Percentiles rank a stretch among this genome's conserved stretches.
phyloP scores from a whole-genome alignment of 2,888 invertebrate genomes.

The Cephonodes hylas region DNA sequence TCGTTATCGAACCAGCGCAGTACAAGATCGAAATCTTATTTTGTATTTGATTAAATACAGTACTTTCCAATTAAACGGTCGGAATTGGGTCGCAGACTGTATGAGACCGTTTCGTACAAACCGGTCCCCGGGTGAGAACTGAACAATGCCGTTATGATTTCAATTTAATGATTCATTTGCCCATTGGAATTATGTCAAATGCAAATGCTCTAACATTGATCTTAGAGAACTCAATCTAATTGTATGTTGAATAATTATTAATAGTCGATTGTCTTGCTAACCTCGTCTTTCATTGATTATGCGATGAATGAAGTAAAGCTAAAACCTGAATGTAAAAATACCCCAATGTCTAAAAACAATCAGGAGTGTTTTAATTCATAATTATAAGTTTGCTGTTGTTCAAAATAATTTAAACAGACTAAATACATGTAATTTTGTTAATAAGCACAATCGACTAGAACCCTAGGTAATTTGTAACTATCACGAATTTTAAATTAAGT shows the following conservation, averaged over 20 bases:
- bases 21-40: constrained; percentile 17
- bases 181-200: constrained; percentile 26
- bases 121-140: constrained; percentile 12
- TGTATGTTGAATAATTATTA: not conserved
- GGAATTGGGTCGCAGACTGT: constrained; percentile 31
- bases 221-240: not conserved
- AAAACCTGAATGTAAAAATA: no score
- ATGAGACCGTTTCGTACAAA: constrained; percentile 1
- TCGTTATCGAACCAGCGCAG: not conserved
- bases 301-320: not conserved
- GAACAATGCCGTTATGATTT: constrained; percentile 20
- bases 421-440: not conserved
- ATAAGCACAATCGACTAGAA: not conserved
- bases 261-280: not conserved
- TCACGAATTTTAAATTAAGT: not conserved
- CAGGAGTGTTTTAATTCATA: no score
- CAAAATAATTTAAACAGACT: not conserved
- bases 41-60: constrained; percentile 58
- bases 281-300: not conserved
- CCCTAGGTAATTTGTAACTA: not conserved
- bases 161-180: constrained; percentile 30
- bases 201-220: constrained; percentile 1
- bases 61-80: constrained; percentile 53
- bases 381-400: not conserved
- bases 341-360: no score